Conservation (phyloP, 2,113 vertebrate genomes). For the Lucifuga dentata region DNA sequence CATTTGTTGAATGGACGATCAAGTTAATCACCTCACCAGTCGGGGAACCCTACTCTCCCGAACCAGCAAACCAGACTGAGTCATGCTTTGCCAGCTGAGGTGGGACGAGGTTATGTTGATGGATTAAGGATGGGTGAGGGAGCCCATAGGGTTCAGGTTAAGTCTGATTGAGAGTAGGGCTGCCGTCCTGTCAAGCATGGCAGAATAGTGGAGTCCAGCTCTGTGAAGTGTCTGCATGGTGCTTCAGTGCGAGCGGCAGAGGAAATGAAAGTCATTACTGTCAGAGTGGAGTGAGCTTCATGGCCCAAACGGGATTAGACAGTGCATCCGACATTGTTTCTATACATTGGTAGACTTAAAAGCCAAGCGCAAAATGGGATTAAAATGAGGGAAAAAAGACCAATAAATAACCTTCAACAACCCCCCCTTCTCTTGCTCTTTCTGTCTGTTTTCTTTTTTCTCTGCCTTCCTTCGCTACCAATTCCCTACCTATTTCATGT, state of each 20-base stretch:
- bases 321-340: constrained; percentile 84
- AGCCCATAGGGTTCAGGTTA: constrained; percentile 54
- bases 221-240: constrained; percentile 69
- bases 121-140: constrained; percentile 67
- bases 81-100: not conserved
- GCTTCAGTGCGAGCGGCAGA: constrained; percentile 58
- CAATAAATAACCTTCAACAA: constrained; percentile 83
- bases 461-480: constrained; percentile 43
- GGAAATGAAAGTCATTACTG: constrained; percentile 83
- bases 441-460: constrained; percentile 51
- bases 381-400: constrained; percentile 78
- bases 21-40: constrained; percentile 60
- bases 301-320: constrained; percentile 84
- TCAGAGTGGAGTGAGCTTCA: constrained; percentile 80
- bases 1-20: constrained; percentile 58
- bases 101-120: constrained; percentile 60
- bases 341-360: constrained; percentile 86
- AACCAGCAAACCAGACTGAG: constrained; percentile 13
- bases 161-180: constrained; percentile 54
- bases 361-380: constrained; percentile 86
- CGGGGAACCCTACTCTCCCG: constrained; percentile 9
- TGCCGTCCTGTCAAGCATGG: constrained; percentile 67
- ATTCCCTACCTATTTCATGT: constrained; percentile 63
- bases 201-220: constrained; percentile 61
- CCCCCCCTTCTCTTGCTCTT: constrained; percentile 16